phyloP scores from a whole-genome alignment of 2,113 vertebrate genomes.

The Psilopogon haemacephalus region DNA sequence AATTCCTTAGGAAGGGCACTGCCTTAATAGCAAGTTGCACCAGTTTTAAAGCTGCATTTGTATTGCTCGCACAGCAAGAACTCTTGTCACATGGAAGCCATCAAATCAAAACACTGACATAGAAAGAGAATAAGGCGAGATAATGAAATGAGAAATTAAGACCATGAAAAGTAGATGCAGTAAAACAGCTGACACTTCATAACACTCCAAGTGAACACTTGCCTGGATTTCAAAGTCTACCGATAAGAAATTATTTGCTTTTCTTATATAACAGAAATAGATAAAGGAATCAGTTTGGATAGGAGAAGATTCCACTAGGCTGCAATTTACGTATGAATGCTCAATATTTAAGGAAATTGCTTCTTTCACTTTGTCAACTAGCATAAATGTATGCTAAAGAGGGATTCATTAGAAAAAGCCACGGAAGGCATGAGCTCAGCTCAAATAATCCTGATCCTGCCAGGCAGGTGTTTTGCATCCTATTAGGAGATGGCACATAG shows the following conservation, averaged over 20 bases:
- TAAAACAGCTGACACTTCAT: constrained; percentile 71
- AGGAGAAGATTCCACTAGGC: constrained; percentile 50
- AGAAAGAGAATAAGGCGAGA: constrained; percentile 53
- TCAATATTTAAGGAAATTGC: constrained; percentile 65
- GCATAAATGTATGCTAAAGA: constrained; percentile 66
- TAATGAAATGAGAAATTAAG: constrained; percentile 72
- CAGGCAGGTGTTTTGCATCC: constrained; percentile 58
- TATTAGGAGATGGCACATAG: background rate
- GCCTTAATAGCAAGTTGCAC: constrained; percentile 36
- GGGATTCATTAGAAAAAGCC: constrained; percentile 61
- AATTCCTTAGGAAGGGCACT: constrained; percentile 28
- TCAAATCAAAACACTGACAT: constrained; percentile 64
- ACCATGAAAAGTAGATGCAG: constrained; percentile 56
- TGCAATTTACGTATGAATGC: constrained; percentile 65
- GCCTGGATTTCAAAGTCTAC: constrained; percentile 56
- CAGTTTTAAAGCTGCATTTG: constrained; percentile 35
- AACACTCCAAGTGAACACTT: constrained; percentile 46
- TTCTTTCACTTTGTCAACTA: constrained; percentile 65
- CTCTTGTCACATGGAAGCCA: constrained; percentile 59
- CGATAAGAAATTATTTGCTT: constrained; percentile 70
- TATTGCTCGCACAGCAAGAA: constrained; percentile 35
- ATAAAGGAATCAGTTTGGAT: constrained; percentile 61
- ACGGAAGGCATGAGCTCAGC: constrained; percentile 23
- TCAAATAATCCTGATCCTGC: constrained; percentile 46
- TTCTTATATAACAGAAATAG: constrained; percentile 69